phyloP scores from a whole-genome alignment of 2,888 invertebrate species.

The Ophion ventricosus region DNA sequence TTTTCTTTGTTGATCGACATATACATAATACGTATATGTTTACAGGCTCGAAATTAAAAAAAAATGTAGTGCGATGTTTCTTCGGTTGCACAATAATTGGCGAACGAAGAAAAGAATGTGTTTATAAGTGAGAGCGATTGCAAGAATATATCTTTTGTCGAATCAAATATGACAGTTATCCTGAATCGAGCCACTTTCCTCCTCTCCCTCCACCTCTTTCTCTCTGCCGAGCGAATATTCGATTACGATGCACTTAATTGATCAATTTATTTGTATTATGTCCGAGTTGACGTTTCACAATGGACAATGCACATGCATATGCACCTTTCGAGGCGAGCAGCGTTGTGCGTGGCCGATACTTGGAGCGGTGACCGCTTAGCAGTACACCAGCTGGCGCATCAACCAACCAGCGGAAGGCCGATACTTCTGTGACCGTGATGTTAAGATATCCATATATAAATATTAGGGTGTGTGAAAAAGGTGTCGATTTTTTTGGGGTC shows the following conservation, averaged over 20 bases:
- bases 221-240: background rate
- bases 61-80: background rate
- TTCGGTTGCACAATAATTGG: background rate
- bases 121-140: background rate
- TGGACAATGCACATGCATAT: background rate
- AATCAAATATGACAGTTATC: slow-evolving; percentile 5
- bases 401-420: no score
- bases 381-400: no score
- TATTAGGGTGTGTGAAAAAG: no score
- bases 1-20: background rate
- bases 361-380: no score
- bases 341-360: no score
- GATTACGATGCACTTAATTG: background rate
- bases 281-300: background rate
- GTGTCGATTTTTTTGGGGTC: no score
- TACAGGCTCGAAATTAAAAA: background rate
- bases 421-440: no score
- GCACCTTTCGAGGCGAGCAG: no score
- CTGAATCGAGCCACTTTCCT: background rate
- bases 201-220: background rate
- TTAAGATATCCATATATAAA: no score
- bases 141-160: background rate
- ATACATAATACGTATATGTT: background rate
- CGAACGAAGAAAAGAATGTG: background rate
- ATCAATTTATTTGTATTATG: background rate